Base-by-base conservation (phyloP, 2,888 invertebrate species). In the Ophion obscuratus region DNA sequence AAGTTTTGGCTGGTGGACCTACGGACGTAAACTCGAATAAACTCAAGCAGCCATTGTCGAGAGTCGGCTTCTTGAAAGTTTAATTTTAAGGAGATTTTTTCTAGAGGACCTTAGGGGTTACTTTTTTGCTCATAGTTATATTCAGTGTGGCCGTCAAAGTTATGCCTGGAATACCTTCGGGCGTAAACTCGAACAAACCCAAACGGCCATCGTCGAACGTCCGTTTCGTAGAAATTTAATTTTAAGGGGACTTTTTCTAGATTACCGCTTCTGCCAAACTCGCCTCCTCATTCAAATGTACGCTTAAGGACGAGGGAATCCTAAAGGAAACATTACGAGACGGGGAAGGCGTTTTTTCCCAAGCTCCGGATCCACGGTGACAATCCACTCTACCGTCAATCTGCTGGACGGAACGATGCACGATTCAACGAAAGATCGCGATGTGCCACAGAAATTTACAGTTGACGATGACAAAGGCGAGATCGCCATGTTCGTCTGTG, bases 301-400 rank as follows among this genome's bases (percentile, higher is more conserved):
- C 95, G 0, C 93, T 95, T n/a, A 93, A 96, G 88, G 97, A 98
- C 93, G 96, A 96, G 31, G 98, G 98, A 78, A 96, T 98, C 6
- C 91, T 97, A 86, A 98, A 98, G 93, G 96, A 97, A 91, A 96
- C 97, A 78, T 94, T 96, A 76, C 95, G 95, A 87, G 97, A 97
- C 91, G 99, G 99, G 68, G 94, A 94, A 82, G 98, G 98, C 1
- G 95, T 95, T 53, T n/a, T n/a, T n/a, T n/a, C n/a, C 98, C 98
- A 0, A 94, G 95, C 14, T 93, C 95, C 73, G 98, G 98, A 1
- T 97, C 96, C 92, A 96, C 95, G 91, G 97, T 97, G 11, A 95
- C 94, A 6, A 97, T 98, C 0, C 99, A 99, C 94, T 99, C 99
- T 93, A 97, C 97, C 2, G 99, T 99, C 47, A 97, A 97, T 2